A percentile compares a stretch with the other conserved stretches of the same genome.
Evolutionary conservation across 2,797 vertebrate genomes (phyloP).

Genomic region (Tolypeutes matacus): DNA sequence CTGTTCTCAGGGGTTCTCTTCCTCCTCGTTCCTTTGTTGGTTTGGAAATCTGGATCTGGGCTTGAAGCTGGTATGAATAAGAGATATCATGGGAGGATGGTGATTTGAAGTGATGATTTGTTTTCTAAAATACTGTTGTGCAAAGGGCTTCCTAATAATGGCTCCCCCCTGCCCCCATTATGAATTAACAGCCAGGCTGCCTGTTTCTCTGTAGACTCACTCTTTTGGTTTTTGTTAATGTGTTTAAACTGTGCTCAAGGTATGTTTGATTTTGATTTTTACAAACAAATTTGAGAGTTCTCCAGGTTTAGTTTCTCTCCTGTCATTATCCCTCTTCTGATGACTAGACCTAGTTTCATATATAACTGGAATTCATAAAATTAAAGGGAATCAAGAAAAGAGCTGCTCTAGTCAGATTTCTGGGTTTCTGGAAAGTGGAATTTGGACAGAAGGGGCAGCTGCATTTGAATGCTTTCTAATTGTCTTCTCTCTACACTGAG

Average conservation of each 20-base stretch:
- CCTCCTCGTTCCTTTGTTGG: not conserved
- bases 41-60: constrained; percentile 11
- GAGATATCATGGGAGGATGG: not conserved
- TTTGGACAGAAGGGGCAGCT: not conserved
- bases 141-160: not conserved
- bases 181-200: not conserved
- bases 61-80: not conserved
- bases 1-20: not conserved
- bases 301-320: not conserved
- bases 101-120: not conserved
- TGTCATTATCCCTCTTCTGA: not conserved
- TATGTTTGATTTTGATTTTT: not conserved
- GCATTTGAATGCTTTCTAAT: not conserved
- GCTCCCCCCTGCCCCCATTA: too few species aligned
- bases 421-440: not conserved
- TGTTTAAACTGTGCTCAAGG: not conserved
- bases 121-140: not conserved
- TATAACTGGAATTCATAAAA: not conserved
- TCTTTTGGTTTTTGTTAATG: too few species aligned
- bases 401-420: not conserved
- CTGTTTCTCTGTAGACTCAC: not conserved
- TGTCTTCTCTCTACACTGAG: not conserved
- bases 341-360: not conserved
- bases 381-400: not conserved
- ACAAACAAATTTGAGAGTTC: not conserved